Evolutionary conservation across 2,888 invertebrate genomes (phyloP), one percentile per base, ranked within the genome.

Genomic region (Colletes collaris): DNA sequence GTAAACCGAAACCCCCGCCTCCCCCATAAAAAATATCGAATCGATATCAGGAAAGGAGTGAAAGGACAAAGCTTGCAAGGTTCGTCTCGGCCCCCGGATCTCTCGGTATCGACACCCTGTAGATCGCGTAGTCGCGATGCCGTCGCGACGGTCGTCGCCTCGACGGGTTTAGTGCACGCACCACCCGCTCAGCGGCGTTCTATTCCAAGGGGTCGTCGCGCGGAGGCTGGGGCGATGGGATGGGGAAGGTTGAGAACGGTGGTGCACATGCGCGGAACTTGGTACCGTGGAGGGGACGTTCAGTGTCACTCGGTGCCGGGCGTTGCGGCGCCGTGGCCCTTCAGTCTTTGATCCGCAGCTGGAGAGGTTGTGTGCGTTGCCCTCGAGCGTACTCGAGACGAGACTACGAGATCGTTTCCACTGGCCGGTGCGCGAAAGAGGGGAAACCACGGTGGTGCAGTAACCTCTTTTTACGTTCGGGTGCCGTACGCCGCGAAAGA

Each of bases 301-400:
- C 89, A 89, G 91, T 92, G 90, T 91, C 91, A 91, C 89, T 92
- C 87, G 71, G 92, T 90, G 90, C 91, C 91, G 92, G 92, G 91
- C 91, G 90, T 90, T 90, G 90, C 91, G 90, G 87, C 89, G 90
- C 89, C 84, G 75, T 82, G 71, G 79, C 81, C 88, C 87, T 89
- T 88, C 89, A 91, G 91, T 91, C 90, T 90, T 86, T 89, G 86
- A 89, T 87, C 87, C 88, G 90, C 88, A 87, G 84, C 81, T 84
- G 82, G 50, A 79, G 88, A 83, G 88, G 85, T 69, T 82, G 87
- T 81, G 86, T 83, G 83, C 83, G 70, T 69, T 68, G 49, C 55
- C 69, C 78, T 81, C 64, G 27, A 71, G 64, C 66, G 56, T 60
- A 35, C 52, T 40, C 69, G 67, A 69, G 40, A 55, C 53, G 49